phyloP scores from a whole-genome alignment of 2,113 vertebrate species.

The Saccopteryx bilineata region DNA sequence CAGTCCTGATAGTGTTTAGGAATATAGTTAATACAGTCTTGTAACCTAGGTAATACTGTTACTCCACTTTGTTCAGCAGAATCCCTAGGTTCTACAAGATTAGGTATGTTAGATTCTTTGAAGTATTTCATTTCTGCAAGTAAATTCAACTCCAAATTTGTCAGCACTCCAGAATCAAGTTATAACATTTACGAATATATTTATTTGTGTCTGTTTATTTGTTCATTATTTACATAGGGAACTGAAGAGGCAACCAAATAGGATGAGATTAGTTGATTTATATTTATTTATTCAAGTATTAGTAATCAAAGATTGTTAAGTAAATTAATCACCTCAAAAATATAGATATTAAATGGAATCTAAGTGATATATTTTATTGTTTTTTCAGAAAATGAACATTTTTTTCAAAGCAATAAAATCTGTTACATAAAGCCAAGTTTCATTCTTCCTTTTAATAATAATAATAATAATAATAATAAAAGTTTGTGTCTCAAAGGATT shows the following conservation, averaged over 20 bases:
- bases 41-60: neutral
- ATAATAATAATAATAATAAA: too few species aligned
- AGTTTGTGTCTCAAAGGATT: neutral
- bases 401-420: neutral
- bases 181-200: neutral
- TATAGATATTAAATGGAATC: neutral
- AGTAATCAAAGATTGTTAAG: constrained; percentile 1
- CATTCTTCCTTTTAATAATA: neutral
- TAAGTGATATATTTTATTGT: neutral
- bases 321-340: neutral
- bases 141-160: constrained; percentile 46
- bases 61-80: neutral
- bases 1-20: neutral
- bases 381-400: constrained; percentile 20
- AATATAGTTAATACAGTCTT: neutral
- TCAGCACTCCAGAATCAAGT: neutral
- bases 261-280: neutral
- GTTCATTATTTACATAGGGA: neutral
- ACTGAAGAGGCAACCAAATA: neutral
- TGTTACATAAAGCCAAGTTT: neutral
- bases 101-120: neutral
- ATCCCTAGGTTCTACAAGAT: neutral
- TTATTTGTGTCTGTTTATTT: neutral
- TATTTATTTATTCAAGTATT: neutral
- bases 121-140: neutral